phyloP scores from a whole-genome alignment of 2,888 invertebrate genomes.

The Dryobotodes eremita region DNA sequence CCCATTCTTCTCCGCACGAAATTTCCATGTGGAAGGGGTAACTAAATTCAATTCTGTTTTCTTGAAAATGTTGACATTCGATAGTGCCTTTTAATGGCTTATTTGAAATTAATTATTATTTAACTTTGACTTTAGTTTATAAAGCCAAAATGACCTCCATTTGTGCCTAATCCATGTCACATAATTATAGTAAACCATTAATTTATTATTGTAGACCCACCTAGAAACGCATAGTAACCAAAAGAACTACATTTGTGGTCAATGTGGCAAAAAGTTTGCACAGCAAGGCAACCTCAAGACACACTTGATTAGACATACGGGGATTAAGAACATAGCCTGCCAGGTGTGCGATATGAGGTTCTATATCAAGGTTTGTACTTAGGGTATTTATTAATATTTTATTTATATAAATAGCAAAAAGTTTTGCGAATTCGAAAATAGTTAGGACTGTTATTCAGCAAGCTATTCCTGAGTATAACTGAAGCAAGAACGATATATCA shows the following conservation, averaged over 20 bases:
- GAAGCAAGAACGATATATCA: too few species aligned
- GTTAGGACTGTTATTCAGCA: neutral
- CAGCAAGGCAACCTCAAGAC: slow-evolving; percentile 87
- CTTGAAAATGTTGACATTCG: neutral
- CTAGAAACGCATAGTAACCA: slow-evolving; percentile 92
- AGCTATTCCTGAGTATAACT: neutral
- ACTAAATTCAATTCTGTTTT: neutral
- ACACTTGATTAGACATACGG: slow-evolving; percentile 87
- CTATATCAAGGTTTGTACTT: slow-evolving; percentile 82
- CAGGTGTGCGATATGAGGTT: slow-evolving; percentile 87
- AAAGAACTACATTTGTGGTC: slow-evolving; percentile 93
- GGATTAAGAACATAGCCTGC: slow-evolving; percentile 87
- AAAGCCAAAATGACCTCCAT: neutral
- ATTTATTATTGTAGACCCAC: slow-evolving; percentile 90
- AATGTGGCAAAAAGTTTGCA: slow-evolving; percentile 94
- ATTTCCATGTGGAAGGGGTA: neutral
- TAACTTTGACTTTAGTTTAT: neutral
- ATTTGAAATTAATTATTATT: neutral
- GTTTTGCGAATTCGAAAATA: neutral
- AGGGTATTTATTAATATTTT: neutral
- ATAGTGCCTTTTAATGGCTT: neutral
- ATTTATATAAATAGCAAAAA: neutral
- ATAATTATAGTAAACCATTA: neutral
- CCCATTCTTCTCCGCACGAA: neutral
- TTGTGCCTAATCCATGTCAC: neutral